Evolutionary conservation across 2,888 invertebrate genomes (phyloP), one percentile per base, ranked within the genome.

Genomic region (Linyphia triangularis): DNA sequence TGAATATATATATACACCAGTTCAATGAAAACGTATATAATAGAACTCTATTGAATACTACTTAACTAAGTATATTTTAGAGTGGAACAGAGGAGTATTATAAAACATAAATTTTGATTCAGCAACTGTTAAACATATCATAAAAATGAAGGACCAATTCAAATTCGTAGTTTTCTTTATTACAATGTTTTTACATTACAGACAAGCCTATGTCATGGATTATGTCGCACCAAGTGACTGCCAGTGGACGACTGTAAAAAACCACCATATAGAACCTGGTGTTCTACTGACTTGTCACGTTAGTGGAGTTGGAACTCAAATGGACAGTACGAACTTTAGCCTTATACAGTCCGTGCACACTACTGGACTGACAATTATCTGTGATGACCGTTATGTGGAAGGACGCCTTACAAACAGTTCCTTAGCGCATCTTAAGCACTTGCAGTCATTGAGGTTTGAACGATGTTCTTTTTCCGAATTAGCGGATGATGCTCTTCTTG

Each of bases 271-370:
- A 51, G 89, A 89, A 22, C 78, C 89, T 7, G 96, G 96, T 93
- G 96, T 96, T 90, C 95, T 96, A 26, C 94, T 96, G 90, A 95
- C 95, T 90, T 96, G 97, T 93, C 95, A 96, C 93, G 94, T 97
- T 92, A 94, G 96, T 91, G 93, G 90, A 92, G 85, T 91, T 40
- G 78, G 85, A 93, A 96, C 96, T 94, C 96, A 96, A 93, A 96
- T 95, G 92, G 97, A 96, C 93, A 96, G 96, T 90, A 97, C 96
- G 37, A 97, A 97, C 93, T 96, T 97, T 92, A 96, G 96, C 93
- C 96, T 96, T 84, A 96, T 97, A 90, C 96, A 96, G 70, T 95
- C 96, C 16, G 96, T 96, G 92, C 96, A 97, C 92, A 97, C 97
- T 26, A 95, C 96, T 37, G 96, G 96, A 7, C 93, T 97, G 89